Conservation (phyloP, 2,113 vertebrate species). For the Tricholaema leucomelas region DNA sequence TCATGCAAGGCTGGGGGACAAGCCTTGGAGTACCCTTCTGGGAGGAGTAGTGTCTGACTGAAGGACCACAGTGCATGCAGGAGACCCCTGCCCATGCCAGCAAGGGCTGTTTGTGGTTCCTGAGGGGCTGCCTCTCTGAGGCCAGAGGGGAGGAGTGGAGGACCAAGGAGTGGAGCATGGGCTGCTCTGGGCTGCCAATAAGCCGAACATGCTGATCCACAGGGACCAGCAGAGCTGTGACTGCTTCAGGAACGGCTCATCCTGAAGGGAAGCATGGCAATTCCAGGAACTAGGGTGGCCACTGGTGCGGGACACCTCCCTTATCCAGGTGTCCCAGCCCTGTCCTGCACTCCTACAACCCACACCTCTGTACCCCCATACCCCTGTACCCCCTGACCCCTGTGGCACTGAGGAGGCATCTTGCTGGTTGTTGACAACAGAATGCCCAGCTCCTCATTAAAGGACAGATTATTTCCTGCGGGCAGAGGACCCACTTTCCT, state of each 20-base stretch:
- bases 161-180: rapidly evolving
- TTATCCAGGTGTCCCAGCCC: too few species aligned
- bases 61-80: not conserved
- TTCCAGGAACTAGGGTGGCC: not conserved
- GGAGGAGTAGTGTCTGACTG: rapidly evolving
- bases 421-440: not conserved
- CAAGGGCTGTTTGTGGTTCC: not conserved
- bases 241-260: rapidly evolving
- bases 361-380: not conserved
- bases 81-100: rapidly evolving
- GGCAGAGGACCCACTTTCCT: not conserved
- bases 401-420: rapidly evolving
- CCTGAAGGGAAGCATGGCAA: rapidly evolving
- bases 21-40: rapidly evolving
- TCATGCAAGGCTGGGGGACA: rapidly evolving
- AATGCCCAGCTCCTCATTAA: not conserved
- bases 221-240: rapidly evolving
- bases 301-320: not conserved
- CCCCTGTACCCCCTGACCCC: rapidly evolving
- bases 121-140: not conserved
- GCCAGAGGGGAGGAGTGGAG: not conserved
- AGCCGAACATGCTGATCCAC: not conserved
- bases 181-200: not conserved
- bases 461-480: not conserved
- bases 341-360: not conserved